A percentile compares a stretch with the other conserved stretches of the same genome.
Conservation (phyloP, 1,140 invertebrate genomes). For the Leptinotarsa lineolata region DNA sequence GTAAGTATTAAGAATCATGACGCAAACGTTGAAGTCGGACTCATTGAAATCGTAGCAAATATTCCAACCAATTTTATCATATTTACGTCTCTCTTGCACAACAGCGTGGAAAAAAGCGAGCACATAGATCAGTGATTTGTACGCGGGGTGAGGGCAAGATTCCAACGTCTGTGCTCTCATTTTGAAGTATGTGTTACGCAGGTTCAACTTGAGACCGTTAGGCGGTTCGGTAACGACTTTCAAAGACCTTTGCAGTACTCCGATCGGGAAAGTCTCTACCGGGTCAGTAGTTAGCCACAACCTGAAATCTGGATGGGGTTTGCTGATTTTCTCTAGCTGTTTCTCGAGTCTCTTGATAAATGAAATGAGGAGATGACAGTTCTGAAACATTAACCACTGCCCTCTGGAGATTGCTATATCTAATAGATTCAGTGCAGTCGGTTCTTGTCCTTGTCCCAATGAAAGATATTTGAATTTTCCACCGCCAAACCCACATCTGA, state of each 20-base stretch:
- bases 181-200: conserved; percentile 87
- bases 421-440: conserved; percentile 73
- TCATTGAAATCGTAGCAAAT: conserved; percentile 92
- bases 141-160: conserved; percentile 72
- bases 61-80: conserved; percentile 93
- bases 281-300: conserved; percentile 91
- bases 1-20: conserved; percentile 81
- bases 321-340: conserved; percentile 74
- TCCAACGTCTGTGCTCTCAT: conserved; percentile 72
- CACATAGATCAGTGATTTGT: conserved; percentile 79
- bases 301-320: conserved; percentile 87
- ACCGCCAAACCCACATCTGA: conserved; percentile 65
- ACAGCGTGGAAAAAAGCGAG: conserved; percentile 90
- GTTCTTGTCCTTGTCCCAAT: conserved; percentile 87
- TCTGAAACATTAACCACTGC: conserved; percentile 88
- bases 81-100: conserved; percentile 86
- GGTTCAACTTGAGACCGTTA: conserved; percentile 77
- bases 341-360: conserved; percentile 84
- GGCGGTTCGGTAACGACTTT: conserved; percentile 75
- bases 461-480: conserved; percentile 82
- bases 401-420: conserved; percentile 75
- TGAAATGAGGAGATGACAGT: conserved; percentile 82
- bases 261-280: conserved; percentile 82
- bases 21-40: conserved; percentile 86
- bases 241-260: conserved; percentile 79